These are phyloP conservation scores for Xestia rhomboidea DNA, from an alignment of 2,888 invertebrate species.

Conservation along the genomic window DNA sequence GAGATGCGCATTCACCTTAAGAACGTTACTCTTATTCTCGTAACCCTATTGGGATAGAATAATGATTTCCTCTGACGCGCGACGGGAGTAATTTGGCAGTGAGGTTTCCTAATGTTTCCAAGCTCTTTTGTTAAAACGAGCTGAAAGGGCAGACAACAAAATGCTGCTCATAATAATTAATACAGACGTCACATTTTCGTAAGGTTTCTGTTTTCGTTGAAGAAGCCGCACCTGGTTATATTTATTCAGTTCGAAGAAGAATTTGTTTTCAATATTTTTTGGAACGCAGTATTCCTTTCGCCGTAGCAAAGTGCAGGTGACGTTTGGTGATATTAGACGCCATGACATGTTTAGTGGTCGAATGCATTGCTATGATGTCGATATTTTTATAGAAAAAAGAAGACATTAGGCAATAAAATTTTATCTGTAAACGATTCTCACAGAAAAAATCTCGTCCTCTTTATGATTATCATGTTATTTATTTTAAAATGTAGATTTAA, in stretches of 20 bases:
- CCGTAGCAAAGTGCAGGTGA: too few relatives aligned
- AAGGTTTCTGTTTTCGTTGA: constrained; percentile 3
- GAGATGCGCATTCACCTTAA: too few relatives aligned
- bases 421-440: too few relatives aligned
- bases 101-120: not conserved
- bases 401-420: too few relatives aligned
- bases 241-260: not conserved
- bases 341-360: too few relatives aligned
- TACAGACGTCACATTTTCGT: not conserved
- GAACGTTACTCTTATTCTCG: not conserved
- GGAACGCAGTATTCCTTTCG: not conserved
- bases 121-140: not conserved
- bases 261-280: not conserved
- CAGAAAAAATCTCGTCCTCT: too few relatives aligned
- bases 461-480: too few relatives aligned
- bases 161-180: not conserved
- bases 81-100: not conserved
- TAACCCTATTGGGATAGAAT: not conserved
- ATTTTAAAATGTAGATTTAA: too few relatives aligned
- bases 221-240: constrained; percentile 12
- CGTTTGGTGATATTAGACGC: too few relatives aligned
- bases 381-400: too few relatives aligned
- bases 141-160: not conserved
- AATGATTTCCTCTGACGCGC: not conserved
- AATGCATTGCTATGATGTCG: too few relatives aligned